Percentiles rank a stretch among this genome's conserved stretches.
These are phyloP conservation scores for Apolygus lucorum DNA, from an alignment of 1,140 invertebrate genomes.

Conservation along the genomic window DNA sequence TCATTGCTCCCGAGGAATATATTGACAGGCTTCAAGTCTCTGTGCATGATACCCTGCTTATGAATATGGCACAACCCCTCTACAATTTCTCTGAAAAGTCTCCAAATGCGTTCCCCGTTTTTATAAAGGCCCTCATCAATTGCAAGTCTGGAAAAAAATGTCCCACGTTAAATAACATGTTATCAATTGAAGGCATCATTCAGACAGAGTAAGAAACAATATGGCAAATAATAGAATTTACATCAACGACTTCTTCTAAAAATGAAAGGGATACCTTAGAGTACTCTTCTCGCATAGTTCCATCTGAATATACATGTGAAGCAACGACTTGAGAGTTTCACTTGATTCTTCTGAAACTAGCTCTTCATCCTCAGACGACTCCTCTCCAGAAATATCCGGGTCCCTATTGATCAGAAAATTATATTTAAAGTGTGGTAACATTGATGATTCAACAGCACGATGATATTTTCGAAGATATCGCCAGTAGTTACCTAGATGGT, in stretches of 20 bases:
- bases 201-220: constrained; percentile 11
- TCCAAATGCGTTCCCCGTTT: constrained; percentile 74
- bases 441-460: neutral
- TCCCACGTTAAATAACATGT: too few species aligned
- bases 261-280: too few species aligned
- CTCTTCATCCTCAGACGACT: neutral
- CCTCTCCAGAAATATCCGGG: neutral
- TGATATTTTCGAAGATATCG: neutral
- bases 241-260: too few species aligned
- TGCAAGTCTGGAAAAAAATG: constrained; percentile 51
- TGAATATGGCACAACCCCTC: constrained; percentile 90
- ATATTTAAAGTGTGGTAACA: neutral
- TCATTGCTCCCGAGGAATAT: constrained; percentile 93
- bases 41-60: constrained; percentile 88
- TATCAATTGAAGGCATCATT: too few species aligned
- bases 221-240: neutral
- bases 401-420: neutral
- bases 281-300: constrained; percentile 86
- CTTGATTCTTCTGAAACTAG: neutral
- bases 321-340: neutral
- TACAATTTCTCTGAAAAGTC: constrained; percentile 85
- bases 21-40: constrained; percentile 92
- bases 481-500: neutral
- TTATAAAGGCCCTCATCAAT: constrained; percentile 76
- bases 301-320: constrained; percentile 80